These are phyloP conservation scores for Perithous albicinctus DNA, from an alignment of 2,888 invertebrate species.

Conservation along the genomic window DNA sequence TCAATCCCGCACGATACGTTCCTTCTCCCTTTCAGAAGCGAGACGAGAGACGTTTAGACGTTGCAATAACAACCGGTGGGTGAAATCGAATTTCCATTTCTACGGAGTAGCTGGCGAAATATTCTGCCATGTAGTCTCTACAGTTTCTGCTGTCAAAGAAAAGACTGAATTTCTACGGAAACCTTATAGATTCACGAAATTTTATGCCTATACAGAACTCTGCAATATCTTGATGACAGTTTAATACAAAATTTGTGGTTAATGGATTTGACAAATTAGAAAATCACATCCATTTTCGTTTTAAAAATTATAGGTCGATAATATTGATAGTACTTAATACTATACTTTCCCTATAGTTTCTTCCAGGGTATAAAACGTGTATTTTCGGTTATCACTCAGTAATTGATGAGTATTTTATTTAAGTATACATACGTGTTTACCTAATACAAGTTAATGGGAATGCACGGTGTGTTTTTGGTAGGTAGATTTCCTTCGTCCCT, in stretches of 20 bases:
- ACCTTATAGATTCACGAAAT: not conserved
- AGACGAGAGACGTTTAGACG: constrained; percentile 56
- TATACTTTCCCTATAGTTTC: too few relatives aligned
- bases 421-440: constrained; percentile 2
- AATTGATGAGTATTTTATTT: not conserved
- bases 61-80: constrained; percentile 61
- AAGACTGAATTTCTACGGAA: constrained; percentile 32
- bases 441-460: constrained; percentile 19
- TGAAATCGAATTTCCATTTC: constrained; percentile 67
- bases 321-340: too few relatives aligned
- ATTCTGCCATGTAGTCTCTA: constrained; percentile 14
- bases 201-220: too few relatives aligned
- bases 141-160: constrained; percentile 4
- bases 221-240: not conserved
- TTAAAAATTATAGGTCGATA: too few relatives aligned
- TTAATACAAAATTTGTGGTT: not conserved
- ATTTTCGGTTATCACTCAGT: not conserved
- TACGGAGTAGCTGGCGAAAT: constrained; percentile 38
- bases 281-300: not conserved
- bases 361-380: constrained; percentile 5
- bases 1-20: constrained; percentile 32
- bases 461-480: constrained; percentile 20
- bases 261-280: not conserved
- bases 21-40: constrained; percentile 35
- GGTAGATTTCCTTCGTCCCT: constrained; percentile 50